These are phyloP conservation scores for Clepsis dumicolana DNA, from an alignment of 2,888 invertebrate species.

Conservation along the genomic window DNA sequence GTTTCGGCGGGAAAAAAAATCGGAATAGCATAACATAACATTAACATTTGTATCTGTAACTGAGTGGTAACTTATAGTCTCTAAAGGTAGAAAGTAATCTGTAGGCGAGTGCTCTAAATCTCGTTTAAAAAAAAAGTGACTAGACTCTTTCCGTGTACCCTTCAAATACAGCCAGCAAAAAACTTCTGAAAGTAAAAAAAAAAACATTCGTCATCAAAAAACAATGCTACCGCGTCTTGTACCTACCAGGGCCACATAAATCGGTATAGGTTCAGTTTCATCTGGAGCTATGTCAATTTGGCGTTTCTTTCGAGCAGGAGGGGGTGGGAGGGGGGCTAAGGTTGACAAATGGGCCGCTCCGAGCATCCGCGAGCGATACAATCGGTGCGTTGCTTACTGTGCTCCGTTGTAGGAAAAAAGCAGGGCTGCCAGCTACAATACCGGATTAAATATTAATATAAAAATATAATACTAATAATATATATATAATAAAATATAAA, in stretches of 20 bases:
- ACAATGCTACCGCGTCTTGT: neutral
- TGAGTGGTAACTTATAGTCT: too few relatives aligned
- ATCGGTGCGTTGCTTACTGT: slow-evolving; percentile 87
- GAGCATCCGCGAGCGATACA: slow-evolving; percentile 85
- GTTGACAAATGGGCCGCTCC: slow-evolving; percentile 86
- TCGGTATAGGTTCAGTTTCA: slow-evolving; percentile 76
- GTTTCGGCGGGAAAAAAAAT: too few relatives aligned
- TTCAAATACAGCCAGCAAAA: too few relatives aligned
- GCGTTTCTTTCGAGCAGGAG: slow-evolving; percentile 69
- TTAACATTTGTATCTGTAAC: too few relatives aligned
- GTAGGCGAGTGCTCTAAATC: too few relatives aligned
- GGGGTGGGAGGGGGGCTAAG: slow-evolving; percentile 66
- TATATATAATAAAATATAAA: too few relatives aligned
- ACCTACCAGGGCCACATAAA: slow-evolving; percentile 63
- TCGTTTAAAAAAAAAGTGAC: too few relatives aligned
- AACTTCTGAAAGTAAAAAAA: neutral
- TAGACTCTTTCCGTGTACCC: too few relatives aligned
- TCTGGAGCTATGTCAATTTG: slow-evolving; percentile 59
- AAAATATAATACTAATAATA: too few relatives aligned
- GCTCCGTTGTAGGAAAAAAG: slow-evolving; percentile 86
- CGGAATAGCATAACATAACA: too few relatives aligned
- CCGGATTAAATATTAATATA: neutral
- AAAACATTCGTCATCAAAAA: neutral
- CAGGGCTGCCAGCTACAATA: slow-evolving; percentile 71
- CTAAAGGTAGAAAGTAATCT: too few relatives aligned